Conservation (phyloP, 2,113 vertebrate species). For the Anhinga anhinga region DNA sequence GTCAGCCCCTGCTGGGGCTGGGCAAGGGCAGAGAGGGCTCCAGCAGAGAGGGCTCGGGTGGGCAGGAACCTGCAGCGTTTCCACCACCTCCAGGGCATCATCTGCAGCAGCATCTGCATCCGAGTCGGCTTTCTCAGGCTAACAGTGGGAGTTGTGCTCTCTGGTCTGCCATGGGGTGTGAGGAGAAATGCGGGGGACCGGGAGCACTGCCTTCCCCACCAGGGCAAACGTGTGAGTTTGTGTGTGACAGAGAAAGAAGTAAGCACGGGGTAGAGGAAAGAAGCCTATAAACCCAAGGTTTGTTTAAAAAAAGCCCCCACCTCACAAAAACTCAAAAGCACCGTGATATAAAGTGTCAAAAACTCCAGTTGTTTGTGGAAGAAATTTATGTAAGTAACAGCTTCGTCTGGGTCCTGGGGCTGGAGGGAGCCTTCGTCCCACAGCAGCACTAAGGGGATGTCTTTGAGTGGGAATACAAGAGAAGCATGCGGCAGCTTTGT, state of each 20-base stretch:
- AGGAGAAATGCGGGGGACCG: neutral
- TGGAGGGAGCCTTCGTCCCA: neutral
- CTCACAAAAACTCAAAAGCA: neutral
- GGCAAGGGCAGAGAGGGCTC: too few relatives aligned
- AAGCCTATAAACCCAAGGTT: fast-evolving
- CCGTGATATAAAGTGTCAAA: fast-evolving
- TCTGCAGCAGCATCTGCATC: neutral
- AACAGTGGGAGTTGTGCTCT: fast-evolving
- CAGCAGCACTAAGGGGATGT: fast-evolving
- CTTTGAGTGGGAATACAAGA: fast-evolving
- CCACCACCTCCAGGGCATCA: fast-evolving
- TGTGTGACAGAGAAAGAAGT: too few relatives aligned
- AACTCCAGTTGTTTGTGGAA: fast-evolving
- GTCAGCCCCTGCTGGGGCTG: too few relatives aligned
- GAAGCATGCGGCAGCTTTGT: fast-evolving
- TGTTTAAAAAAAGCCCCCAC: neutral
- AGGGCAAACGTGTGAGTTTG: too few relatives aligned
- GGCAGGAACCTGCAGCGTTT: fast-evolving
- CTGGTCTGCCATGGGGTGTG: fast-evolving
- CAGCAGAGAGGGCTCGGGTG: too few relatives aligned
- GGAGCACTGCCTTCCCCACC: neutral
- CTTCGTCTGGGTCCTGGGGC: neutral
- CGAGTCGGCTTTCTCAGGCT: neutral
- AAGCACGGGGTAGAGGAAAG: neutral
- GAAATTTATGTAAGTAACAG: fast-evolving